Base-by-base conservation (phyloP, 2,888 invertebrate genomes). In the Agrochola lychnidis region DNA sequence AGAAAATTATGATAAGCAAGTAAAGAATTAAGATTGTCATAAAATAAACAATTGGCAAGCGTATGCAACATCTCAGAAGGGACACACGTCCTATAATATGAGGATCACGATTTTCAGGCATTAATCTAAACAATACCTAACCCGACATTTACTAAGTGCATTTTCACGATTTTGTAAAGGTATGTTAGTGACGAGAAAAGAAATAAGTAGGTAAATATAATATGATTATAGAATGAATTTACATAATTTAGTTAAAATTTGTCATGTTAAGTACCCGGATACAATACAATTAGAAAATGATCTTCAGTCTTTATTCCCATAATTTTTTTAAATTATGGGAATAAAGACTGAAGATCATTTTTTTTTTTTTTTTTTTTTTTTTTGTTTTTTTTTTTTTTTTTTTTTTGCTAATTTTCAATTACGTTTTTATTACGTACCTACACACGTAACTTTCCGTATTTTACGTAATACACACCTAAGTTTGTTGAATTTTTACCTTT, bases 151-250 rank as follows among this genome's bases (percentile, higher is more conserved):
- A 70, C 79, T 79, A 79, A 79, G 56, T 61, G 30, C 0, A 14
- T 7, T 78, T 66, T 48, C 83, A 80, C 83, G 83, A 70, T 61
- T 83, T 66, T 56, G n/a, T 78, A 68, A 67, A 63, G 14, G 22
- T 30, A 45, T 69, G 57, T 25, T 36, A n/a, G 25, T 69, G 63
- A 82, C 78, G 53, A 40, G 40, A 30, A 68, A 53, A 45, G 1
- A 53, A 40, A 48, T 45, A 77, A 69, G 45, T 64, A 19, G 25
- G 45, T 59, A 78, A 76, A 64, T 64, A 69, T 64, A 69, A 59
- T 64, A 30, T 51, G 53, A 57, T 40, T 59, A 19, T 59, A 56
- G 16, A 14, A 40, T 66, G 40, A 69, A 83, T 78, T 83, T 53
- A 42, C 70, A 70, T 66, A 48, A 62, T 16, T 82, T 76, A 36